Base-by-base conservation (phyloP, 1,140 invertebrate species). In the Mylabris phalerata region DNA sequence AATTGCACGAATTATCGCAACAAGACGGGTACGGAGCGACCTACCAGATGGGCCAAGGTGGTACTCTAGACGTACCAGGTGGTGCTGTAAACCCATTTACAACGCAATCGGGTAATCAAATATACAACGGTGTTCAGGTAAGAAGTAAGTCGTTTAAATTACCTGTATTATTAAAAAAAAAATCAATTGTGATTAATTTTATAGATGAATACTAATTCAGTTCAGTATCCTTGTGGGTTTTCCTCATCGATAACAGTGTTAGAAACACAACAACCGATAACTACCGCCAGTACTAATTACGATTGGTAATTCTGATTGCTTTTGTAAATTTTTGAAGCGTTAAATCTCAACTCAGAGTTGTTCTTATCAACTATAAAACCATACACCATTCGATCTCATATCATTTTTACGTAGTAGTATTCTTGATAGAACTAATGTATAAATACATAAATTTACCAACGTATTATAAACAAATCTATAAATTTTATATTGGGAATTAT, bases 1-100 rank as follows among this genome's bases (percentile, higher is more conserved):
- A 87, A 61, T 78, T 91, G 27, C 84, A 89, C 63, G 89, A 90
- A 67, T 74, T 91, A 62, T 79, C 82, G 2, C 78, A 79, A 62
- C 80, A 84, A 64, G 84, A 89, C 66, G 74, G 78, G 10, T 90
- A 90, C 72, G 87, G 87, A 54, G 86, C 88, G 48, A 88, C 85
- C 24, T 87, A 86, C 68, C 83, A 85, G 66, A 82, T 81, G 9
- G 78, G 75, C 42, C 71, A 79, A 57, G 82, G 81, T 26, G 82
- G 83, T 27, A 86, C 81, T 63, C 74, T 87, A 42, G 80, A 82
- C 60, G 79, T 87, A 65, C 84, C 84, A 50, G 84, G 84, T 27
- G 73, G 73, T 46, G 41, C 41, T 42, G 71, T 66, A 25, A 80
- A 79, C 71, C 77, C 77, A 50, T 80, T 79, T 57, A 62, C 71